Evolutionary conservation across 1,140 invertebrate species (phyloP).

Genomic region (Calephelis nemesis): DNA sequence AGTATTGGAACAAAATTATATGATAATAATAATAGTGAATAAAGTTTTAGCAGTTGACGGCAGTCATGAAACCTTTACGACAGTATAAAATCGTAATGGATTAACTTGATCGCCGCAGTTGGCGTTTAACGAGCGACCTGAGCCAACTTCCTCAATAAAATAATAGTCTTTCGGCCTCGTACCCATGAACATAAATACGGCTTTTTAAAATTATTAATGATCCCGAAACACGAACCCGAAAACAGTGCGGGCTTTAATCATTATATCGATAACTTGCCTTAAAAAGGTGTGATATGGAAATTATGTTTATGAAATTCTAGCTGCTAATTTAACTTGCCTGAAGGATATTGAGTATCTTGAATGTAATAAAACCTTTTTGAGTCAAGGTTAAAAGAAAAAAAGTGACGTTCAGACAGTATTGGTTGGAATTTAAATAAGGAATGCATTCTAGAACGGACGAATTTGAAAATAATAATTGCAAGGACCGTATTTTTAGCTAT

Average conservation of each 20-base stretch:
- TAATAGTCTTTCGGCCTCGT: conserved; percentile 53
- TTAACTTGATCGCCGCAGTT: conserved; percentile 65
- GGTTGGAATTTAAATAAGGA: not conserved
- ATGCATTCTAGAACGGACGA: not conserved
- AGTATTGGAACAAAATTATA: not conserved
- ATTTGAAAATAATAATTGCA: too few species aligned
- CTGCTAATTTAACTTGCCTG: not conserved
- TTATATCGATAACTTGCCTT: conserved; percentile 13
- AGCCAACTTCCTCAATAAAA: conserved; percentile 75
- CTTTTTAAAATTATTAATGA: conserved; percentile 45
- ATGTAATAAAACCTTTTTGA: not conserved
- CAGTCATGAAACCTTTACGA: conserved; percentile 71
- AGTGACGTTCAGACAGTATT: not conserved
- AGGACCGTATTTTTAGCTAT: too few species aligned
- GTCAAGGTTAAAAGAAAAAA: not conserved
- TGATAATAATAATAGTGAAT: conserved; percentile 45
- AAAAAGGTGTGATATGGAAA: conserved; percentile 22
- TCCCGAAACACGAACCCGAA: conserved; percentile 35
- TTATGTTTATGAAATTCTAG: conserved; percentile 9
- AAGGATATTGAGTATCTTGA: not conserved
- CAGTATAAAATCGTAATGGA: conserved; percentile 74
- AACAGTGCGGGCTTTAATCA: conserved; percentile 28
- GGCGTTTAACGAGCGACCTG: conserved; percentile 65
- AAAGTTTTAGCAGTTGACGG: conserved; percentile 58
- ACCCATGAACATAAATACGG: conserved; percentile 39